Conservation (phyloP, 1,140 invertebrate genomes). For the Sycobia sp. region DNA sequence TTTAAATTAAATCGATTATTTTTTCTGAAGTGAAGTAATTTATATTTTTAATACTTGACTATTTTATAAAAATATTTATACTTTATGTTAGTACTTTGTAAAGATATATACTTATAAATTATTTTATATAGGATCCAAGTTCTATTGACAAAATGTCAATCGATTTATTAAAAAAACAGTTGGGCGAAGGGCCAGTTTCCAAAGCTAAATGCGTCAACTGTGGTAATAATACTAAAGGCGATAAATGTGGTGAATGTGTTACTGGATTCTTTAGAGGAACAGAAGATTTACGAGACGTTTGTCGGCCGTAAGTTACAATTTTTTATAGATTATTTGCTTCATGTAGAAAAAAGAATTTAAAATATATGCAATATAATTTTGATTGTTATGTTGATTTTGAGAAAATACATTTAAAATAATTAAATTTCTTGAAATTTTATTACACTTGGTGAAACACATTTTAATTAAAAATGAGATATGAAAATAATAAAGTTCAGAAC, state of each 20-base stretch:
- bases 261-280: constrained; percentile 83
- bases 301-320: constrained; percentile 69
- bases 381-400: too few species aligned
- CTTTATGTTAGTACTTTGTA: too few species aligned
- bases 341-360: too few species aligned
- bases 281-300: constrained; percentile 75
- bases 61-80: not conserved
- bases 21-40: constrained; percentile 7
- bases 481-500: too few species aligned
- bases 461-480: too few species aligned
- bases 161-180: constrained; percentile 62
- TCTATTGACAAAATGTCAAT: constrained; percentile 65
- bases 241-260: constrained; percentile 83
- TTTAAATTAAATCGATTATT: constrained; percentile 6
- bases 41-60: constrained; percentile 8
- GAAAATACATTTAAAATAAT: not conserved
- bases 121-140: constrained; percentile 50
- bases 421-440: not conserved
- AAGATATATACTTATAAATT: not conserved
- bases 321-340: too few species aligned
- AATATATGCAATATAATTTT: too few species aligned
- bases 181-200: constrained; percentile 69
- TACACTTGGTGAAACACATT: too few species aligned
- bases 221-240: constrained; percentile 82
- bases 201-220: constrained; percentile 86